Percentiles rank a stretch among this genome's conserved stretches.
Evolutionary conservation across 2,797 vertebrate species (phyloP).

Genomic region (Ctenochaetus hawaiiensis): DNA sequence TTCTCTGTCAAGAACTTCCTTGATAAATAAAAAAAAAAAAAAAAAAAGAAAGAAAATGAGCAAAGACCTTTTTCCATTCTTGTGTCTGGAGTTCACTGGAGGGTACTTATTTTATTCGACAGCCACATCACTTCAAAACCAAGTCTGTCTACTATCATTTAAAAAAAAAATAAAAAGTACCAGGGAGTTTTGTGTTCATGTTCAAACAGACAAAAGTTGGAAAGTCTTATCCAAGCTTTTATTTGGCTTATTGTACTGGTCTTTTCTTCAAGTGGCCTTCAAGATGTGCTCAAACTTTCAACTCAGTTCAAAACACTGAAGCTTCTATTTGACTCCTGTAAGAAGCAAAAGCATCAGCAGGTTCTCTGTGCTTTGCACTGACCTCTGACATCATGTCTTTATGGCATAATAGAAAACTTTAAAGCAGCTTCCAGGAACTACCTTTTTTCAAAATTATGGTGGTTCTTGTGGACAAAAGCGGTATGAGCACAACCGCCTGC

Average conservation of each 20-base stretch:
- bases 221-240: neutral
- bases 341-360: neutral
- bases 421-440: no score
- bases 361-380: neutral
- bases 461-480: no score
- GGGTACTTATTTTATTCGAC: slow-evolving; percentile 1
- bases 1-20: neutral
- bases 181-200: neutral
- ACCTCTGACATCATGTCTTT: neutral
- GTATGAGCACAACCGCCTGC: no score
- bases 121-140: neutral
- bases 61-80: neutral
- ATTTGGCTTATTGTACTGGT: slow-evolving; percentile 1
- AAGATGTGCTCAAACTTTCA: neutral
- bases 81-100: neutral
- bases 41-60: slow-evolving; percentile 10
- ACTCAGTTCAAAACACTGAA: neutral
- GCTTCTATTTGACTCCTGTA: neutral
- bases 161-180: neutral
- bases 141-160: neutral
- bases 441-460: no score
- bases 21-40: slow-evolving; percentile 51
- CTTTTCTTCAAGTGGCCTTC: neutral
- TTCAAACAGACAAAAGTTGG: neutral
- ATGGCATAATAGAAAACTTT: neutral